Evolutionary conservation across 2,888 invertebrate species (phyloP).

Genomic region (Leucophora obtusa): DNA sequence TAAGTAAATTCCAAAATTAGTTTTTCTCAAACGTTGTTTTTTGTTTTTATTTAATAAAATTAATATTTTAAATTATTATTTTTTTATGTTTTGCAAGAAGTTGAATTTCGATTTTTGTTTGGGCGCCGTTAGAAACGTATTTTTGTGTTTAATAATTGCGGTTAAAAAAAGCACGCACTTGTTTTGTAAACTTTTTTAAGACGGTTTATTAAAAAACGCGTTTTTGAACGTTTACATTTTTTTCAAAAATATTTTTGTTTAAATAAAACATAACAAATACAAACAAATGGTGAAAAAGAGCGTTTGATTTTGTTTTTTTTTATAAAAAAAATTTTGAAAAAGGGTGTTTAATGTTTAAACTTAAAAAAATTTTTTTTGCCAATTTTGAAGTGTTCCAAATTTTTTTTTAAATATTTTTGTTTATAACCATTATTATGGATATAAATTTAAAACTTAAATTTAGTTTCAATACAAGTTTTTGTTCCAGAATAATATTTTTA

Average conservation of each 20-base stretch:
- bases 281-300: slow-evolving; percentile 66
- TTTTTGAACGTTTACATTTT: slow-evolving; percentile 50
- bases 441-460: slow-evolving; percentile 29
- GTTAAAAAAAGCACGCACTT: slow-evolving; percentile 55
- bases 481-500: slow-evolving; percentile 34
- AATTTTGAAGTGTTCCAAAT: slow-evolving; percentile 65
- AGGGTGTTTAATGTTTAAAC: slow-evolving; percentile 46
- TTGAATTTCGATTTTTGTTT: slow-evolving; percentile 80
- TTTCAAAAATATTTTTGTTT: slow-evolving; percentile 36
- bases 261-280: slow-evolving; percentile 62
- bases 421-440: slow-evolving; percentile 8
- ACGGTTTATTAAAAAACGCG: slow-evolving; percentile 57
- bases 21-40: slow-evolving; percentile 66
- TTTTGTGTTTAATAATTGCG: slow-evolving; percentile 44
- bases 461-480: slow-evolving; percentile 46
- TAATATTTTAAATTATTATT: slow-evolving; percentile 66
- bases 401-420: slow-evolving; percentile 33
- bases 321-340: slow-evolving; percentile 57
- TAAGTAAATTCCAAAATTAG: slow-evolving; percentile 55
- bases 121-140: slow-evolving; percentile 78
- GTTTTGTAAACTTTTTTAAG: slow-evolving; percentile 55
- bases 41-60: slow-evolving; percentile 64
- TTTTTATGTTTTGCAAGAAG: slow-evolving; percentile 77
- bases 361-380: slow-evolving; percentile 42
- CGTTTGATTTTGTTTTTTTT: slow-evolving; percentile 55